Evolutionary conservation across 1,140 invertebrate species (phyloP), one percentile per base, ranked within the genome.

Genomic region (Lethrus apterus): DNA sequence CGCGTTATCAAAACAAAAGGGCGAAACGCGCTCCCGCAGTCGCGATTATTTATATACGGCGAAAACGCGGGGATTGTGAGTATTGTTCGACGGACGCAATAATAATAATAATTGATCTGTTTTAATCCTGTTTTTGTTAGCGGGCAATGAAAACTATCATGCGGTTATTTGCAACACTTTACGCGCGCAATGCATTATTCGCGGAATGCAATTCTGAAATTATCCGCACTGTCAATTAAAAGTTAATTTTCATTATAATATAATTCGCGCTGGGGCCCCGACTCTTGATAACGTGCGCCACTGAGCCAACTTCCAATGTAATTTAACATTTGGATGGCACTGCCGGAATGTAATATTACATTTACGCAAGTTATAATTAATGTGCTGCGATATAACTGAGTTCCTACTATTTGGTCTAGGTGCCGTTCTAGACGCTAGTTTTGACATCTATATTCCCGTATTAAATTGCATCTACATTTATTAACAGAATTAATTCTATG

Each of bases 301-400:
- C 42, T 40, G 54, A 40, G 42, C 18, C 51, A 58, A 58, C 51
- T 55, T 56, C 46, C 41, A 53, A 59, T 56, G 53, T 58, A 60
- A 60, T 59, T 57, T 59, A 56, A 57, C 59, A 61, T 60, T 57
- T 50, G 52, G 51, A 52, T 51, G 43, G 44, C 47, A 48, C 44
- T 36, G 42, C 46, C 50, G 52, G 46, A 57, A 55, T 53, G 57
- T 55, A 54, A 57, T 57, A 60, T 60, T 59, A 61, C 57, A 59
- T 57, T 51, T 51, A 47, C 52, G 42, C 52, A 55, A 55, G 48
- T 55, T 55, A 51, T 55, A 51, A 55, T 55, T 55, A 55, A 55
- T 55, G 46, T 43, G 42, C 26, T 17, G 23, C 43, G 29, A 49
- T 45, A 36, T 26, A 36, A 45, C 24, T 44, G 35, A 29, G 38